A percentile compares a stretch with the other conserved stretches of the same genome.
phyloP scores from a whole-genome alignment of 1,140 invertebrate species.

The Eurosta solidaginis region DNA sequence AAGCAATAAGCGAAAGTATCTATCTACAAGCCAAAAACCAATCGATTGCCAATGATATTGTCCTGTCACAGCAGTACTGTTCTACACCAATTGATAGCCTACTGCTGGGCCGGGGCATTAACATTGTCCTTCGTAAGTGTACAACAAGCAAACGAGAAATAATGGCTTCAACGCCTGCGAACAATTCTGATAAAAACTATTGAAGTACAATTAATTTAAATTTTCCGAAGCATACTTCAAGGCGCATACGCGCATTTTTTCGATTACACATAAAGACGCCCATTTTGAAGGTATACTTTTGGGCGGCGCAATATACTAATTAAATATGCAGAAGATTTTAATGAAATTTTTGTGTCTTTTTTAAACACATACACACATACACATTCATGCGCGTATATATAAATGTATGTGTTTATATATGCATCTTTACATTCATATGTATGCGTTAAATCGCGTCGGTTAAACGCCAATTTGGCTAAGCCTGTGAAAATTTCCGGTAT shows the following conservation, averaged over 20 bases:
- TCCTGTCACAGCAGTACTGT: constrained; percentile 92
- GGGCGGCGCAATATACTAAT: not conserved
- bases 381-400: not conserved
- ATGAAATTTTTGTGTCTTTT: not conserved
- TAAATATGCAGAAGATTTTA: not conserved
- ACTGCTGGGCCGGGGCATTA: constrained; percentile 88
- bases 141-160: constrained; percentile 36
- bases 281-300: not conserved
- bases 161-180: not conserved
- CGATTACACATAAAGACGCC: too few species aligned
- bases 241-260: not conserved
- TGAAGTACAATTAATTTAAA: not conserved
- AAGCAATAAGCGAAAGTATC: not conserved
- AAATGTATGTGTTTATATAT: not conserved
- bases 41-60: constrained; percentile 78
- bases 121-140: constrained; percentile 56
- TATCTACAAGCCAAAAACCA: not conserved
- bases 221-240: not conserved
- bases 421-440: not conserved
- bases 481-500: constrained; percentile 47
- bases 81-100: constrained; percentile 61
- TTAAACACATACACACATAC: not conserved
- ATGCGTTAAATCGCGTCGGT: not conserved
- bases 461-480: constrained; percentile 22
- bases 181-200: not conserved